These are phyloP conservation scores for Ceyx melanurus DNA, from an alignment of 2,113 vertebrate species.

Conservation along the genomic window DNA sequence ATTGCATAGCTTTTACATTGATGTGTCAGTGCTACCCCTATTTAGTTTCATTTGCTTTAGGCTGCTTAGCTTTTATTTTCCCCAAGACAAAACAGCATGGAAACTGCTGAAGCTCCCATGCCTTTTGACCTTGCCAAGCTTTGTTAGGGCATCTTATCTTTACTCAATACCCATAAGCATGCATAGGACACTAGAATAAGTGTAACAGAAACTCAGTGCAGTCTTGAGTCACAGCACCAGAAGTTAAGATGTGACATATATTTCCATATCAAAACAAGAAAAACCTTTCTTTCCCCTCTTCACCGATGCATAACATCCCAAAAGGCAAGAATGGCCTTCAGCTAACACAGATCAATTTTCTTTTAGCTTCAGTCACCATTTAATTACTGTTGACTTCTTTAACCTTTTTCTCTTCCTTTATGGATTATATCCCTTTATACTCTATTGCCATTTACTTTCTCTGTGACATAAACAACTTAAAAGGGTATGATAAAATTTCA, in stretches of 20 bases:
- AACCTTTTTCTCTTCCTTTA: conserved; percentile 76
- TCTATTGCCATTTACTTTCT: conserved; percentile 63
- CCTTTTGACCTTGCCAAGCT: conserved; percentile 63
- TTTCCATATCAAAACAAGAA: conserved; percentile 75
- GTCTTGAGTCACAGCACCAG: conserved; percentile 65
- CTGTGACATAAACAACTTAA: conserved; percentile 71
- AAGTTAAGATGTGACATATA: conserved; percentile 70
- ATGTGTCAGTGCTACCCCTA: not conserved
- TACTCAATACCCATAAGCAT: conserved; percentile 57
- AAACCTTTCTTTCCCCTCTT: conserved; percentile 71
- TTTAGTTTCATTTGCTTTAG: conserved; percentile 27
- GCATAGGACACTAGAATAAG: conserved; percentile 50
- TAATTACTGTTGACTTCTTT: conserved; percentile 79
- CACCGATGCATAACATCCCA: conserved; percentile 69
- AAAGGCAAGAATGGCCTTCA: conserved; percentile 76
- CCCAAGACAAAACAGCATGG: conserved; percentile 18
- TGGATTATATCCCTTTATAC: conserved; percentile 71
- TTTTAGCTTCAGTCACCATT: conserved; percentile 72
- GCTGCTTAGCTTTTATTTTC: not conserved
- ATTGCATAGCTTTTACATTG: not conserved
- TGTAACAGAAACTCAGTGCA: conserved; percentile 46
- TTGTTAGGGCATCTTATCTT: conserved; percentile 69
- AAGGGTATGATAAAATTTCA: conserved; percentile 63
- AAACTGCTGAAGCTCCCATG: conserved; percentile 58
- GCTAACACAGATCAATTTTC: conserved; percentile 76